A percentile compares a stretch with the other conserved stretches of the same genome.
Conservation (phyloP, 2,113 vertebrate species). For the Mustela lutreola region DNA sequence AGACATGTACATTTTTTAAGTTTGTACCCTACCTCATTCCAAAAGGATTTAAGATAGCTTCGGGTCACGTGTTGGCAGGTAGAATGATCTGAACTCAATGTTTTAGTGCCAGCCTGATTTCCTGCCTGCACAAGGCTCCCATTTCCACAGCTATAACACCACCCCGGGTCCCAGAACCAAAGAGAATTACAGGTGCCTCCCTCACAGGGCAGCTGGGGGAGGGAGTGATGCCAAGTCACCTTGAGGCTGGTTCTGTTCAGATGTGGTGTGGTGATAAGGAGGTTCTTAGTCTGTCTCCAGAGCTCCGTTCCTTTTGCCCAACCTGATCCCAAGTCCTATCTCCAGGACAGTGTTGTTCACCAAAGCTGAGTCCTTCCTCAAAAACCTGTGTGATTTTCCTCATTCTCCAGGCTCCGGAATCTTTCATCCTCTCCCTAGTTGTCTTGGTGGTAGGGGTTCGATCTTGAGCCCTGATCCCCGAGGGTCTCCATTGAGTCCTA, state of each 20-base stretch:
- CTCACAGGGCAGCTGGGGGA: background rate
- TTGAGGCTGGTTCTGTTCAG: background rate
- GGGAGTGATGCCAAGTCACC: background rate
- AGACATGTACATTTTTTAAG: background rate
- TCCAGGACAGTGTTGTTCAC: background rate
- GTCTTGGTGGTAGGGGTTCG: background rate
- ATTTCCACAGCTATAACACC: background rate
- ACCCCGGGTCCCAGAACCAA: background rate
- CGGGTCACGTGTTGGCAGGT: background rate
- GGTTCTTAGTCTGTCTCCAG: background rate
- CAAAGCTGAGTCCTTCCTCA: background rate
- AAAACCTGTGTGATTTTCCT: background rate
- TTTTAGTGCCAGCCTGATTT: background rate
- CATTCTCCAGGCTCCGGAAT: background rate
- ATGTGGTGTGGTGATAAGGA: background rate
- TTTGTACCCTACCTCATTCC: constrained; percentile 16
- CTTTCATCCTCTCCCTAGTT: background rate
- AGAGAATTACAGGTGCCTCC: background rate
- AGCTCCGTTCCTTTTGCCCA: background rate
- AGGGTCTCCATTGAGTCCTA: background rate
- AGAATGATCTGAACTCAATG: background rate
- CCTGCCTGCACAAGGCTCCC: background rate
- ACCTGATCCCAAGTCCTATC: background rate
- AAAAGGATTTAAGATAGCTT: background rate
- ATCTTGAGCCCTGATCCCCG: background rate